These are phyloP conservation scores for Lemur catta DNA, from an alignment of 2,797 vertebrate species.

Conservation along the genomic window DNA sequence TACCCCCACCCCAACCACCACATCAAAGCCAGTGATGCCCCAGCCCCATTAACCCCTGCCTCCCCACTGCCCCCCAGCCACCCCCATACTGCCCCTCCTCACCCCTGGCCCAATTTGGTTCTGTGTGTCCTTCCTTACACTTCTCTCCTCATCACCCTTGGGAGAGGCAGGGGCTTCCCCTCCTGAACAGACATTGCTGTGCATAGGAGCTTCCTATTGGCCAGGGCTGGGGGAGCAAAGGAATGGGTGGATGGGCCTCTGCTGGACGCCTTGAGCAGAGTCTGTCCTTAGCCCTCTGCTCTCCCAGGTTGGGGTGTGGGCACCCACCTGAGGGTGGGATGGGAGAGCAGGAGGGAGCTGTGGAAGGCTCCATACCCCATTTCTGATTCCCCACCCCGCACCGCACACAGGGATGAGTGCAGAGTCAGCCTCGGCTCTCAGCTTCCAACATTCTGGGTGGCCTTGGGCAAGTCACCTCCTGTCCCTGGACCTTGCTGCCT, in stretches of 20 bases:
- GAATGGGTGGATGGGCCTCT: neutral
- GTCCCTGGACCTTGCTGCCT: conserved; percentile 10
- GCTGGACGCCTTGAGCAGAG: neutral
- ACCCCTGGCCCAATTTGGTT: neutral
- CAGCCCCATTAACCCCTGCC: conserved; percentile 74
- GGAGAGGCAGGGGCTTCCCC: neutral
- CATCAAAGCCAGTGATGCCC: conserved; percentile 76
- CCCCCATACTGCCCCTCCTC: neutral
- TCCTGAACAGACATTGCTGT: neutral
- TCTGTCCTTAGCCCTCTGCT: neutral
- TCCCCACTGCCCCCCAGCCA: conserved; percentile 57
- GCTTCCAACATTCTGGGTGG: neutral
- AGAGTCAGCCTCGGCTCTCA: neutral
- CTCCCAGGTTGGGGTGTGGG: neutral
- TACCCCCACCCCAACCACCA: conserved; percentile 61
- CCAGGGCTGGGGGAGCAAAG: neutral
- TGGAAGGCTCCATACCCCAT: neutral
- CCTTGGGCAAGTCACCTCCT: conserved; percentile 40
- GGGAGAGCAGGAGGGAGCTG: neutral
- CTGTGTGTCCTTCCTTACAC: neutral
- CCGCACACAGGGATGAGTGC: neutral
- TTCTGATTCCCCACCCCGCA: neutral
- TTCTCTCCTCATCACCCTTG: neutral
- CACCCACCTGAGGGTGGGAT: neutral
- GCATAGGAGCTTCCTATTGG: neutral